These are phyloP conservation scores for Spea bombifrons DNA, from an alignment of 2,113 vertebrate species.

Conservation along the genomic window DNA sequence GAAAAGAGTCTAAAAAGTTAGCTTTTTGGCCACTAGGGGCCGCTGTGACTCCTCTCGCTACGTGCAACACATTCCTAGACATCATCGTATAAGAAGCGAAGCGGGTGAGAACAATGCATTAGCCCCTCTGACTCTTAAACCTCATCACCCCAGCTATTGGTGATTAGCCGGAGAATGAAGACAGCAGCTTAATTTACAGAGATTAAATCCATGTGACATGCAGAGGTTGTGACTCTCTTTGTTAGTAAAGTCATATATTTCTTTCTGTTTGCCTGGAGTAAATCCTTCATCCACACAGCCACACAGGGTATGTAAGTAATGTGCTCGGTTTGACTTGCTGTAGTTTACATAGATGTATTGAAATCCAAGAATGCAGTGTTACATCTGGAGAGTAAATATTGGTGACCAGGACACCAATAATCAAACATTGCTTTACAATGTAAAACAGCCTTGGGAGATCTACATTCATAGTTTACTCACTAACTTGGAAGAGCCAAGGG, in stretches of 20 bases:
- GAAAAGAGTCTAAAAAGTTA: slow-evolving; percentile 6
- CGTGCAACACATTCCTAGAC: slow-evolving; percentile 37
- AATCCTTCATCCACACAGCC: slow-evolving; percentile 26
- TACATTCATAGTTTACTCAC: slow-evolving; percentile 13
- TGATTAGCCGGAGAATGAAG: slow-evolving; percentile 11
- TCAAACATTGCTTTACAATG: slow-evolving; percentile 18
- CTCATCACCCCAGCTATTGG: slow-evolving; percentile 18
- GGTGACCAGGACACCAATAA: background rate
- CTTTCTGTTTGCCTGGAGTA: background rate
- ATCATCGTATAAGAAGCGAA: slow-evolving; percentile 10
- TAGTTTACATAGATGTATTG: slow-evolving; percentile 26
- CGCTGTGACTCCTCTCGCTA: background rate
- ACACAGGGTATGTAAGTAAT: background rate
- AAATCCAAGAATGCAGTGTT: slow-evolving; percentile 30
- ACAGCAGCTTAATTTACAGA: slow-evolving; percentile 26
- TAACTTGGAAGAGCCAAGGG: slow-evolving; percentile 16
- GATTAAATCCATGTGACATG: slow-evolving; percentile 9
- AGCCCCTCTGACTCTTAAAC: slow-evolving; percentile 7
- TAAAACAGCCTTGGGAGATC: slow-evolving; percentile 22
- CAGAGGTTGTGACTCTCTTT: slow-evolving; percentile 28
- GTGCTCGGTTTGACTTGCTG: slow-evolving; percentile 3
- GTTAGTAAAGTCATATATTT: slow-evolving; percentile 16
- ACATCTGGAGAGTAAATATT: slow-evolving; percentile 41
- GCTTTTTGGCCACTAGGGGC: slow-evolving; percentile 7
- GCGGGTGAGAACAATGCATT: slow-evolving; percentile 36